Percentiles rank a stretch among this genome's conserved stretches.
phyloP scores from a whole-genome alignment of 2,888 invertebrate genomes.

The Metopia argyrocephala region DNA sequence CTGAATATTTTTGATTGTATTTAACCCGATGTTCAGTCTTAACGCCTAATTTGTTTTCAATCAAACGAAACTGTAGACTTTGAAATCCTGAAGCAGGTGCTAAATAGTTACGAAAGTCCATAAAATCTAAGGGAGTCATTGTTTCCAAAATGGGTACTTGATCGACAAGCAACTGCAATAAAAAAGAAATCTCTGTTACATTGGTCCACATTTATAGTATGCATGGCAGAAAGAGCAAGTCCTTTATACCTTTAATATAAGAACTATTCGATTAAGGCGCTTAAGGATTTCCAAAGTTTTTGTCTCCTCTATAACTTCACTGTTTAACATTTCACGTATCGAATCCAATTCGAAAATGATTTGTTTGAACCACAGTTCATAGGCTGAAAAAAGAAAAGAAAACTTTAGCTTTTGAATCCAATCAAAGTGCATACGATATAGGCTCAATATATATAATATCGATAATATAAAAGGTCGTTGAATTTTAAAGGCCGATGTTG shows the following conservation, averaged over 20 bases:
- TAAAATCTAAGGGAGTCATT: conserved; percentile 99
- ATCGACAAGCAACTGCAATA: conserved; percentile 90
- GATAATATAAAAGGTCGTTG: no score
- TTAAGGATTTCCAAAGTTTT: conserved; percentile 95
- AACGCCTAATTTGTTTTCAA: conserved; percentile 95
- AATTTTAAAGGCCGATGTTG: no score
- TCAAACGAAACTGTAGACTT: conserved; percentile 94
- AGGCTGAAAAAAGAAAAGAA: conserved; percentile 81
- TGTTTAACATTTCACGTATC: conserved; percentile 88
- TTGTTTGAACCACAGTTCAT: conserved; percentile 99
- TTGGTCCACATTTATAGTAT: neutral
- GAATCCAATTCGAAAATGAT: conserved; percentile 98
- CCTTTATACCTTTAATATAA: conserved; percentile 90
- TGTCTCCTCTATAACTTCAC: conserved; percentile 89
- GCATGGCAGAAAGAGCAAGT: neutral
- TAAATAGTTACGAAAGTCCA: conserved; percentile 96
- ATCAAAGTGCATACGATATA: no score
- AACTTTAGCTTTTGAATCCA: neutral
- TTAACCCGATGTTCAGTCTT: conserved; percentile 92
- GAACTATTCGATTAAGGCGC: conserved; percentile 92
- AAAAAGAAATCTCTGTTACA: no score
- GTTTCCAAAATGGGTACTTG: conserved; percentile 98
- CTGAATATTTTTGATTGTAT: conserved; percentile 94
- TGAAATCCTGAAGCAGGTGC: conserved; percentile 99
- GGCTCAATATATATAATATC: no score